A percentile compares a stretch with the other conserved stretches of the same genome.
Conservation (phyloP, 2,888 invertebrate genomes). For the Philhelius pedissequus region DNA sequence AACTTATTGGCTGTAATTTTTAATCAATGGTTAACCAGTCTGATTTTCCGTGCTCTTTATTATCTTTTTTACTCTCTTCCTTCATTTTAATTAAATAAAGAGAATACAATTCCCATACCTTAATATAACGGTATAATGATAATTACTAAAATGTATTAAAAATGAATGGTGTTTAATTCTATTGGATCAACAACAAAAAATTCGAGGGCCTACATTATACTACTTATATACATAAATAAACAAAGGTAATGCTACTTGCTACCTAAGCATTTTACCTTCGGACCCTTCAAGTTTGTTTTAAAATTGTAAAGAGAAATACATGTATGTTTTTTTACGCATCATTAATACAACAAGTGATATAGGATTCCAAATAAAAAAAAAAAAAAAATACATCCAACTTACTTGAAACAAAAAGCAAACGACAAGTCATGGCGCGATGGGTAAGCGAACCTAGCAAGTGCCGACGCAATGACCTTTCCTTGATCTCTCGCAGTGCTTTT, state of each 20-base stretch:
- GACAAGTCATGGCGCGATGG: conserved; percentile 91
- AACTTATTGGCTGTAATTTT: too few relatives aligned
- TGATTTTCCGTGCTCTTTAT: too few relatives aligned
- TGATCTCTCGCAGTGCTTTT: conserved; percentile 89
- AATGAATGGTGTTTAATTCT: not conserved
- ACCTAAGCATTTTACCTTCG: not conserved
- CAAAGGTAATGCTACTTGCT: not conserved
- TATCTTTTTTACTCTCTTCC: too few relatives aligned
- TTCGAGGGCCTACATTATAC: not conserved
- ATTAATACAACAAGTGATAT: not conserved
- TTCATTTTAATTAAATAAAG: too few relatives aligned
- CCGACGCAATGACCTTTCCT: conserved; percentile 89
- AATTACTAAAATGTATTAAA: not conserved
- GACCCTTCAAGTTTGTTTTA: not conserved
- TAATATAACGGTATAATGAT: too few relatives aligned
- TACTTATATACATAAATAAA: not conserved
- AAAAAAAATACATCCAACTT: conserved; percentile 70
- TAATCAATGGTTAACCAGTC: too few relatives aligned
- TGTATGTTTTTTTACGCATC: not conserved
- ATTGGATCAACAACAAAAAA: not conserved
- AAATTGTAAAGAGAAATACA: not conserved
- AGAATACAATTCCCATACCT: too few relatives aligned
- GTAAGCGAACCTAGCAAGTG: conserved; percentile 91
- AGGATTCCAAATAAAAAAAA: not conserved
- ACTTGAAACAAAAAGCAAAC: conserved; percentile 94